Evolutionary conservation across 2,888 invertebrate genomes (phyloP), one percentile per base, ranked within the genome.

Genomic region (Dilophus febrilis): DNA sequence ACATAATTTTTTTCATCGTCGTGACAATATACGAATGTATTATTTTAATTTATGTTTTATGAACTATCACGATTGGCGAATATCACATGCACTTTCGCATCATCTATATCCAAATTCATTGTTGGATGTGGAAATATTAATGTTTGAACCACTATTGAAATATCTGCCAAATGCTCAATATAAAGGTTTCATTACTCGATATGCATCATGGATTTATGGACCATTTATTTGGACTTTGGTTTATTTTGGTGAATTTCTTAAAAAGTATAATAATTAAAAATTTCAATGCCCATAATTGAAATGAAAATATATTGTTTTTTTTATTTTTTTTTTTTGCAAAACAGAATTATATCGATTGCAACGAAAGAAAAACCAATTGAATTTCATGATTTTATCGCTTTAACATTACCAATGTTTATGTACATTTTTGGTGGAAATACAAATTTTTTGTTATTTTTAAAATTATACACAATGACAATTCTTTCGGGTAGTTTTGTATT

Each of bases 1-100:
- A 1, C 86, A 86, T 54, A 86, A 85, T 55, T 86, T 75, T 52
- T 74, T 83, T 49, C 86, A 86, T 53, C 70, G 72, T 50, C 71
- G 66, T 43, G 75, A 82, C 42, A 83, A 76, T 54, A 81, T 78
- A 69, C 70, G 82, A 41, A 83, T 83, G 78, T 79, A 76, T 52
- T 71, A 79, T 42, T 80, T 81, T 50, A 79, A 84, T 51, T 59
- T 86, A 44, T 67, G 70, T 14, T 53, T 75, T 48, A 65, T 80
- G 67, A 62, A 59, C 46, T 57, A 55, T 38, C 70, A 72, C 48
- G 74, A 80, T 45, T 85, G 81, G 71, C 67, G 84, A 43, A 70
- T 85, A 30, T 74, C 75, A 0, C 86, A 86, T 51, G 75, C 66
- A 0, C 54, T 86, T 32, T 83, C 83, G 28, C 86, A 86, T 56